Base-by-base conservation (phyloP, 2,888 invertebrate genomes). In the Ellobium chinense region DNA sequence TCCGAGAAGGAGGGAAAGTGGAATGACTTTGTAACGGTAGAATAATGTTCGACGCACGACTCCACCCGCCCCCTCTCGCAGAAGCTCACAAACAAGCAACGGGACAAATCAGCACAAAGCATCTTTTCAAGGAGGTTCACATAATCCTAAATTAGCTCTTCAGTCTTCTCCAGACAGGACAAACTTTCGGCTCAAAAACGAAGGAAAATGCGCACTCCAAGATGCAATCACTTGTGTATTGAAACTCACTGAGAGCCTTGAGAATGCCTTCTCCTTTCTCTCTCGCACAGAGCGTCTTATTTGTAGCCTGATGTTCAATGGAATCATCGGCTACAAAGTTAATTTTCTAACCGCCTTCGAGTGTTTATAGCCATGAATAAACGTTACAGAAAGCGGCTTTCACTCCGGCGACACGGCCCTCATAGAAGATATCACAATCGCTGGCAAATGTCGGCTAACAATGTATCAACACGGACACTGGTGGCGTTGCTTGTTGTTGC, bases 21-120 rank as follows among this genome's bases (percentile, higher is more conserved):
- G n/a, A 76, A 65, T 76, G 76, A 76, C 76, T 76, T 56, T 54
- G 31, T 76, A 76, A 76, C 76, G 54, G 76, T 31, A 66, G 54
- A 74, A 74, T 74, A 46, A 74, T 63, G 54, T 39, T 29, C 36
- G 21, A 21, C 62, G 21, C 62, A 18, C 37, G 62, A 36, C 73
- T 36, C n/a, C 60, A 62, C 46, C 46, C 46, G 46, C 31, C 21
- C 74, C 37, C 27, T 21, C 24, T 46, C 31, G 31, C 3, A 18
- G 21, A 31, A 39, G 46, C 60, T 39, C 46, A 46, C 46, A n/a
- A n/a, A n/a, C 58, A 34, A 72, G 36, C 58, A 36, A 34, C 24
- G 37, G 24, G 37, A 37, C 36, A 58, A 34, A 24, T 14, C 56
- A 24, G 21, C 1, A 72, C 21, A 72, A 72, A 58, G 72, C 72